Conservation (phyloP, 92 coral and sea anemone species). For the Palythoa grandis region DNA sequence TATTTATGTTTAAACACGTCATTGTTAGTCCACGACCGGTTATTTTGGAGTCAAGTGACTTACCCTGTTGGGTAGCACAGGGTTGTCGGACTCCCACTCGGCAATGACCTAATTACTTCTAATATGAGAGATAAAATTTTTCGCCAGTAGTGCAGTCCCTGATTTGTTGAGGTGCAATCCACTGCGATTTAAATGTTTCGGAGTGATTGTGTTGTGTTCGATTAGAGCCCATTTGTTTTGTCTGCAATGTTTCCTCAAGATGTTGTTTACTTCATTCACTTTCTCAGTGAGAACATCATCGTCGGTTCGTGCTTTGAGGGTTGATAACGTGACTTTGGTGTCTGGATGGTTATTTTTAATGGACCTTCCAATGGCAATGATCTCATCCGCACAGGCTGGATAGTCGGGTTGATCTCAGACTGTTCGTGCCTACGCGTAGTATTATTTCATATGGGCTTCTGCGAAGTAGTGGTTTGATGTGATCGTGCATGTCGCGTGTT, state of each 20-base stretch:
- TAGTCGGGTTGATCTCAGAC: constrained; percentile 43
- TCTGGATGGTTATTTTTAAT: constrained; percentile 35
- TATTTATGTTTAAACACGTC: constrained; percentile 50
- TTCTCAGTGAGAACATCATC: constrained; percentile 42
- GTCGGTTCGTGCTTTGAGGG: constrained; percentile 55
- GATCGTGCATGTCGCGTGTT: constrained; percentile 53
- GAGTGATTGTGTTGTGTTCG: constrained; percentile 49
- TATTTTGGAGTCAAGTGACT: constrained; percentile 24
- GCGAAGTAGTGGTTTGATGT: constrained; percentile 58
- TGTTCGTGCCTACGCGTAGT: constrained; percentile 63
- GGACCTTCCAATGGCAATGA: constrained; percentile 48
- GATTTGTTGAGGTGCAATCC: constrained; percentile 55
- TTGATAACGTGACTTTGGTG: constrained; percentile 53
- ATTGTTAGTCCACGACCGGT: constrained; percentile 43
- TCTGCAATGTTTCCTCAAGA: constrained; percentile 37
- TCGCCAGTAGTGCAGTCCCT: constrained; percentile 57
- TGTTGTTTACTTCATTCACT: constrained; percentile 53
- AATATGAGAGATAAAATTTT: constrained; percentile 33
- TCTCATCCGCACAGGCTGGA: constrained; percentile 63
- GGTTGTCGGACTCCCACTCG: constrained; percentile 53
- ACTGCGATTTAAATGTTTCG: constrained; percentile 58
- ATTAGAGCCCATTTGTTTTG: constrained; percentile 57
- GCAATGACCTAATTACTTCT: constrained; percentile 51
- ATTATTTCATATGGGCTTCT: constrained; percentile 57
- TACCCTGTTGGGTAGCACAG: constrained; percentile 21